Base-by-base conservation (phyloP, 2,113 vertebrate species). In the Sinocyclocheilus grahami region DNA sequence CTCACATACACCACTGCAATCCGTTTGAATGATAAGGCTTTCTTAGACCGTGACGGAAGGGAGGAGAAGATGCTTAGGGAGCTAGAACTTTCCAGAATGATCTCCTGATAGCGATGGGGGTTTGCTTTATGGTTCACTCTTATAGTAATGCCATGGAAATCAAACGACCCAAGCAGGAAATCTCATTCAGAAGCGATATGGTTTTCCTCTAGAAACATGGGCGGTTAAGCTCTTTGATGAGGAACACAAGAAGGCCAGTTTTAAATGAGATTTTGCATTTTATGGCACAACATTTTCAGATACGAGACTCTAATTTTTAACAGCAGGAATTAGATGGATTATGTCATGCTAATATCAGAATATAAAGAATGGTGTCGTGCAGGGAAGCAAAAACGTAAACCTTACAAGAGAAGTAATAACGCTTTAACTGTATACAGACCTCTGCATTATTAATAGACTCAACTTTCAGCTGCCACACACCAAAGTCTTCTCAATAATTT, bases 401-500 rank as follows among this genome's bases (percentile, higher is more conserved):
- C 90, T 93, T 92, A 91, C 91, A 83, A 93, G 89, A 91, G 90
- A 94, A 93, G 94, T 92, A 92, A 91, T 91, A 93, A 93, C 92
- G 94, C 93, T 92, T 93, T 89, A 89, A 92, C 91, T 89, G 91
- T 93, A 94, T 91, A 94, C 91, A 92, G 91, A 86, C 88, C 83
- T 39, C 81, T 94, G 90, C 91, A 94, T 94, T 93, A 95, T 95
- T 95, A 92, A 95, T 94, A 90, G 85, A 85, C 89, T 89, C 92
- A 91, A 92, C 93, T 94, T 95, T 95, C 87, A 93, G 93, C 91
- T 88, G 91, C 92, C 90, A 92, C 91, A 83, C 93, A 87, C 90
- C 91, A 93, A 94, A 93, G 90, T 92, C 89, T 87, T 87, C 86
- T 95, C 90, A 93, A 94, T 95, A 94, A 95, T 95, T 94, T 88